Base-by-base conservation (phyloP, 1,140 invertebrate species). In the Neuroterus valhalla region DNA sequence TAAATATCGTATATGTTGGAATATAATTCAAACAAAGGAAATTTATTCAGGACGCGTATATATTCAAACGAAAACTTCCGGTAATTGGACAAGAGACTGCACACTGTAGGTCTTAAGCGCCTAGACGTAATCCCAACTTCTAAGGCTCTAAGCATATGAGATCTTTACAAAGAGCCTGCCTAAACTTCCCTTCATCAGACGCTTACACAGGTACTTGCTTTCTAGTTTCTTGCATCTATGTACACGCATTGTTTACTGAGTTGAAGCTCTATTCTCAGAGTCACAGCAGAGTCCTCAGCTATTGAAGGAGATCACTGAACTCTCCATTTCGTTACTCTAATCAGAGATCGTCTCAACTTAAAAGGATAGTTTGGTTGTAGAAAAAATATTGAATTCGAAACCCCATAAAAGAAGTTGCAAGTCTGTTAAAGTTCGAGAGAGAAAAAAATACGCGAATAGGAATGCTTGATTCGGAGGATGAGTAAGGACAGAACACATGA, bases 141-240 rank as follows among this genome's bases (percentile, higher is more conserved):
- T 50, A 50, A 50, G 48, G 5, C 19, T 50, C 17, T 50, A 50
- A 50, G 48, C 48, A 21, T 50, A 50, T 21, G 48, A 50, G 48
- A 21, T 50, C 48, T n/a, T 50, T 0, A 17, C 48, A 50, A 50
- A 50, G 48, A 50, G 48, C 48, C 19, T 50, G 17, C 19, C 48
- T 50, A 50, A 50, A 50, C 48, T 50, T 50, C 48, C 17, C 48
- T 50, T n/a, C 48, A 21, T 11, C 48, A 17, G 19, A 21, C 48
- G 21, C 48, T 50, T 19, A 50, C 48, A 50, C 48, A 50, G 21
- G 17, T 50, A 50, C 12, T 50, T 50, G 48, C 21, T 50, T 50
- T 50, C 48, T 50, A 19, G 48, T 50, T 50, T 50, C 48, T 50
- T 50, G 48, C 21, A 11, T 50, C 48, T 50, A 19, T 50, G 48